A percentile compares a stretch with the other conserved stretches of the same genome.
Conservation (phyloP, 2,888 invertebrate species). For the Leucophenga montana region DNA sequence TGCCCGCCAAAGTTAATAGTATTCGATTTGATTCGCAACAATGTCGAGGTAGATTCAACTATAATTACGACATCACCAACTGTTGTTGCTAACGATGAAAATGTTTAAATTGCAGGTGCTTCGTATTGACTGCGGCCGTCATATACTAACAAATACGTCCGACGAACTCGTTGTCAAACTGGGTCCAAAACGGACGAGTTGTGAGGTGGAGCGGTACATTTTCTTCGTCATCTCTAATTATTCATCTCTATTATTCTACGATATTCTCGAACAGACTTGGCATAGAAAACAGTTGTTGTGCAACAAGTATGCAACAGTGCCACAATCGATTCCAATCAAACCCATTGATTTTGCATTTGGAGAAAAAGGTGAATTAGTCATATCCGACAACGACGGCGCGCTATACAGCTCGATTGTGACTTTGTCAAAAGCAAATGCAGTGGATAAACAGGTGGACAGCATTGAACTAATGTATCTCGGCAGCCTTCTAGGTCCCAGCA, state of each 20-base stretch:
- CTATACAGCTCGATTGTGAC: constrained; percentile 49
- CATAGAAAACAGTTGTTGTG: constrained; percentile 51
- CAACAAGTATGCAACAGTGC: constrained; percentile 59
- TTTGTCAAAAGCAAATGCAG: not conserved
- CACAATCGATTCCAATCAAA: constrained; percentile 58
- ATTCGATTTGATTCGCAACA: constrained; percentile 66
- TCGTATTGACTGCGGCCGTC: constrained; percentile 62
- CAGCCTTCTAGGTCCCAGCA: constrained; percentile 61
- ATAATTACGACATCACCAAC: not conserved
- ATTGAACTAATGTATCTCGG: constrained; percentile 57
- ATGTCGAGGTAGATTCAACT: constrained; percentile 51
- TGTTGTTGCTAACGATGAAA: not conserved
- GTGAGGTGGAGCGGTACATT: constrained; percentile 63
- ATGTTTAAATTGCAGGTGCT: constrained; percentile 47
- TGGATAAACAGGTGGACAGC: not conserved
- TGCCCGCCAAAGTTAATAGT: constrained; percentile 67
- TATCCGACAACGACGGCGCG: constrained; percentile 63
- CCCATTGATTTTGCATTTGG: constrained; percentile 66
- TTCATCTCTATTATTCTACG: constrained; percentile 61
- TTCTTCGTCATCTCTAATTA: constrained; percentile 59
- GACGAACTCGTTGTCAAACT: constrained; percentile 56
- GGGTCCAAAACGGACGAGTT: constrained; percentile 55
- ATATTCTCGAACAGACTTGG: constrained; percentile 67
- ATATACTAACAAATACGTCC: constrained; percentile 49
- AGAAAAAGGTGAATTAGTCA: constrained; percentile 55